Conservation (phyloP, 1,140 invertebrate genomes). For the Teleogryllus occipitalis region DNA sequence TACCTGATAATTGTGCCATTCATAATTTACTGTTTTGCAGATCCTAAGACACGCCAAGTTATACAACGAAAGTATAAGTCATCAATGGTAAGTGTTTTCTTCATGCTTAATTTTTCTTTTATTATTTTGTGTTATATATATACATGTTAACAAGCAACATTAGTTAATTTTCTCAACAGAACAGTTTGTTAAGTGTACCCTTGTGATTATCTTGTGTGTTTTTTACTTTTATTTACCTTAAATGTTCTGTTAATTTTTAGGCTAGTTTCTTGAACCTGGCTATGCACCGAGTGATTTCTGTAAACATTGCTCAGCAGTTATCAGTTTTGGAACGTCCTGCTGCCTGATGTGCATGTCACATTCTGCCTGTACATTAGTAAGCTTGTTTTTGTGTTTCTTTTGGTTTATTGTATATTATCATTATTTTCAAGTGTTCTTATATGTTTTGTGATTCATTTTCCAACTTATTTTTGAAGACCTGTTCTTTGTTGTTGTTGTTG, state of each 20-base stretch:
- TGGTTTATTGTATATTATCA: not conserved
- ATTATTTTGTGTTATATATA: slow-evolving; percentile 28
- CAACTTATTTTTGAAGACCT: too few relatives aligned
- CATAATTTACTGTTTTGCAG: slow-evolving; percentile 52
- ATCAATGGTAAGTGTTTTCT: slow-evolving; percentile 75
- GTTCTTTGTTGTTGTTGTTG: too few relatives aligned
- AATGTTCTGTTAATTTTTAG: slow-evolving; percentile 34
- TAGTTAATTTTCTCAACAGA: slow-evolving; percentile 10
- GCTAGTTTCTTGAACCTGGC: slow-evolving; percentile 46
- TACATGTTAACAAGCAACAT: slow-evolving; percentile 19
- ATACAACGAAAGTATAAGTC: slow-evolving; percentile 96
- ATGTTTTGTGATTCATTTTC: slow-evolving; percentile 30
- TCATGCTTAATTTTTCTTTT: slow-evolving; percentile 22
- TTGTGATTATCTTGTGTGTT: slow-evolving; percentile 7
- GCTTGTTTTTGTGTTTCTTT: slow-evolving; percentile 7
- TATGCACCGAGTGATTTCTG: slow-evolving; percentile 54
- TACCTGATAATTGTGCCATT: slow-evolving; percentile 8
- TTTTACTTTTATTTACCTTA: not conserved
- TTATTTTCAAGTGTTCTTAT: slow-evolving; percentile 10
- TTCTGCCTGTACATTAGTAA: not conserved
- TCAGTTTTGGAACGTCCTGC: slow-evolving; percentile 16
- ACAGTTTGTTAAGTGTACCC: slow-evolving; percentile 12
- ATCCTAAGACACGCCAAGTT: slow-evolving; percentile 95
- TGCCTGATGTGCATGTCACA: slow-evolving; percentile 21
- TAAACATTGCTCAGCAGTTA: slow-evolving; percentile 30